A percentile compares a stretch with the other conserved stretches of the same genome.
These are phyloP conservation scores for Gerris buenoi DNA, from an alignment of 1,140 invertebrate genomes.

Conservation along the genomic window DNA sequence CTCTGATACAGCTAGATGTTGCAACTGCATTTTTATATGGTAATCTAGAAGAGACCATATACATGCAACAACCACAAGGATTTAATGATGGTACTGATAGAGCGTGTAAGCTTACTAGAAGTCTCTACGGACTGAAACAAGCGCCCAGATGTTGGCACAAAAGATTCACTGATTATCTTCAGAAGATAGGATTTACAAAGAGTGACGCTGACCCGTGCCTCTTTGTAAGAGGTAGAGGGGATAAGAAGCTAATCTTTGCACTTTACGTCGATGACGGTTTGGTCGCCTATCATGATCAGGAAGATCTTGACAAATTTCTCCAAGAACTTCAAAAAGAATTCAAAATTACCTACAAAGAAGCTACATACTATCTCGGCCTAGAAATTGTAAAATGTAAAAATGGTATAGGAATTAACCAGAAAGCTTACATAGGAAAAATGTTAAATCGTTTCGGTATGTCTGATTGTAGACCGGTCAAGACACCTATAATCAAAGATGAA, in stretches of 20 bases:
- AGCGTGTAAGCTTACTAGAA: too few species aligned
- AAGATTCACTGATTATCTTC: too few species aligned
- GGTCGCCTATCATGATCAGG: background rate
- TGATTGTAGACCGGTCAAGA: background rate
- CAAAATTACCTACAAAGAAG: conserved; percentile 4
- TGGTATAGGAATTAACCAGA: background rate
- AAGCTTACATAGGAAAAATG: conserved; percentile 4
- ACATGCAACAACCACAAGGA: too few species aligned
- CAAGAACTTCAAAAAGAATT: background rate
- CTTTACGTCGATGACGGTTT: background rate
- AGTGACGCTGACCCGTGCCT: too few species aligned
- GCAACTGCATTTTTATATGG: too few species aligned
- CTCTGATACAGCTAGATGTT: too few species aligned
- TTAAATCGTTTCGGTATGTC: conserved; percentile 1
- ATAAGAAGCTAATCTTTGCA: background rate
- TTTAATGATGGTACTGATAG: too few species aligned
- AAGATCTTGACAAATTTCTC: background rate
- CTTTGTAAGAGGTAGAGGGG: too few species aligned
- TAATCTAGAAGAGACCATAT: too few species aligned
- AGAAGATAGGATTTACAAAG: too few species aligned
- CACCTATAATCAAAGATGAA: background rate
- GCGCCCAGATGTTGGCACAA: too few species aligned
- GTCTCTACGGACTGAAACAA: too few species aligned
- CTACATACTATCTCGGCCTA: conserved; percentile 5
- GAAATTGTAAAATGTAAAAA: background rate